These are phyloP conservation scores for Auanema freiburgensis DNA, from an alignment of 2,888 invertebrate species.

Conservation along the genomic window DNA sequence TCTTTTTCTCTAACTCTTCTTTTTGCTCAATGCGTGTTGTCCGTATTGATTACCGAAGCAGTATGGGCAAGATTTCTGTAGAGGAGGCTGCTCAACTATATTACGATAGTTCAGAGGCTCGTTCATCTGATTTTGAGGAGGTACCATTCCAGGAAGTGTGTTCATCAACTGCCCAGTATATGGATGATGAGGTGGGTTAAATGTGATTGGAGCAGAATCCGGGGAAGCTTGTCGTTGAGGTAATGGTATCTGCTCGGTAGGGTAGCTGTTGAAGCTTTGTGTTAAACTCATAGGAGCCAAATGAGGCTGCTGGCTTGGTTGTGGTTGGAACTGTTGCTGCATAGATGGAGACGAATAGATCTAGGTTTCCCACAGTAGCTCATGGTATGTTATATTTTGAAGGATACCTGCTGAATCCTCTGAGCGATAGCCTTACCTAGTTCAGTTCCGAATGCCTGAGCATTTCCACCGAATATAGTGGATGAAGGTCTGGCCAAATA, in stretches of 20 bases:
- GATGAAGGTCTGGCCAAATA: slow-evolving; percentile 4
- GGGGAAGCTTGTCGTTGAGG: no score
- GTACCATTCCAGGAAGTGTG: not conserved
- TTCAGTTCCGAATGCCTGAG: slow-evolving; percentile 18
- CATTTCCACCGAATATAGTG: slow-evolving; percentile 15
- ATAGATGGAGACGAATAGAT: no score
- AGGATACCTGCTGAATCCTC: slow-evolving; percentile 14
- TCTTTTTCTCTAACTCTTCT: no score
- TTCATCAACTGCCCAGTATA: slow-evolving; percentile 1
- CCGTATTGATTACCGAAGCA: slow-evolving; percentile 12
- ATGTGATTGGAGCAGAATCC: not conserved
- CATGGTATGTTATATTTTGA: not conserved
- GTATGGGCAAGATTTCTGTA: slow-evolving; percentile 16
- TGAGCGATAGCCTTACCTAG: slow-evolving; percentile 20
- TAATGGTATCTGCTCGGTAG: no score
- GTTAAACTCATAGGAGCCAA: no score
- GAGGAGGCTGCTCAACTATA: not conserved
- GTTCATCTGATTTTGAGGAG: not conserved
- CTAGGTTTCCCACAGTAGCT: not conserved
- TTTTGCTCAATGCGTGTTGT: no score
- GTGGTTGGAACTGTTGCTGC: no score
- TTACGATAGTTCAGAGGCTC: slow-evolving; percentile 1
- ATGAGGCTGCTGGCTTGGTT: no score
- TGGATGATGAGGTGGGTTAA: not conserved
- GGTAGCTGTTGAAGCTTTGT: no score